Evolutionary conservation across 2,888 invertebrate genomes (phyloP), one percentile per base, ranked within the genome.

Genomic region (Cistogaster globosa): DNA sequence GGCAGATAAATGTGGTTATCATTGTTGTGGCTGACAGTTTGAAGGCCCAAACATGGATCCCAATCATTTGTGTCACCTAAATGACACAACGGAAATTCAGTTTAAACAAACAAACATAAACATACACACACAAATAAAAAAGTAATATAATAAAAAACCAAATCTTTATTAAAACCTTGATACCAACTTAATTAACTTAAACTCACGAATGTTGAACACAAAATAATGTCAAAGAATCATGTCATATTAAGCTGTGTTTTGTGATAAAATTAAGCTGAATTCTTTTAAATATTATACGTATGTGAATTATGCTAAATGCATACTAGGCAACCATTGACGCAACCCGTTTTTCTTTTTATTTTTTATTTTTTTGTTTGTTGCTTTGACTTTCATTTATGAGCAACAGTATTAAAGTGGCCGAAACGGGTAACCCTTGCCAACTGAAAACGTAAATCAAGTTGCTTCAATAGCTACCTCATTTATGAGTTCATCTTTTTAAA

Each of bases 1-100:
- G 96, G 96, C 93, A 96, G 95, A 94, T 96, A 96, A 94, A 96
- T 94, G 93, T 96, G 96, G 93, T 95, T 95, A 93, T 96, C 95
- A 93, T 95, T 95, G 91, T 94, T 94, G 90, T 95, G 95, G 93
- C 95, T 95, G 93, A 96, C 96, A 89, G 88, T 88, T 88, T 89
- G 89, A 92, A 94, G 89, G 90, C 91, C 92, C 89, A 91, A 91
- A 90, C 91, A 90, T 83, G 90, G 89, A 90, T 92, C 92, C 92
- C 91, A 90, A 90, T 92, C 91, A 90, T 90, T 90, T 88, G 91
- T 90, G 90, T 92, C 91, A 89, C 91, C 92, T 92, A 88, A 88
- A 89, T 89, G 88, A 89, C 90, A 90, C 89, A 89, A 87, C 62
- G 78, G 51, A 84, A 84, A 84, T 72, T 45, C 45, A 76, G 60